Percentiles rank a stretch among this genome's conserved stretches.
phyloP scores from a whole-genome alignment of 2,113 vertebrate genomes.

The Pagrus major region DNA sequence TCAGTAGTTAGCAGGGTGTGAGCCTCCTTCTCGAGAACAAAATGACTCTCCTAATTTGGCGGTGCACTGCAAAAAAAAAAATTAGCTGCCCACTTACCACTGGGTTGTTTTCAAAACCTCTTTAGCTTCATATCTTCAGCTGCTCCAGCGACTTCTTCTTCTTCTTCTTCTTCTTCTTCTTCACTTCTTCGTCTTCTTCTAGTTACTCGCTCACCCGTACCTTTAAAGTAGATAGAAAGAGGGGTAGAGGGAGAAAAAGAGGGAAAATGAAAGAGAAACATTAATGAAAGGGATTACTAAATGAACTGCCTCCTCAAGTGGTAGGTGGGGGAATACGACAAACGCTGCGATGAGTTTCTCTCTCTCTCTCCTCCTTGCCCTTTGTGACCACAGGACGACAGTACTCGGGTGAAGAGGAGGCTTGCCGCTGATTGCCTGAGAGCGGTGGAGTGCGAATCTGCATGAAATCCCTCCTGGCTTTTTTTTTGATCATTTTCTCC shows the following conservation, averaged over 20 bases:
- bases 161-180: constrained; percentile 61
- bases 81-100: constrained; percentile 75
- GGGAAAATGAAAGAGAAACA: constrained; percentile 78
- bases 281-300: constrained; percentile 82
- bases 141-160: constrained; percentile 67
- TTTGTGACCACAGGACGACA: constrained; percentile 71
- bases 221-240: constrained; percentile 71
- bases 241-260: constrained; percentile 47
- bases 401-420: constrained; percentile 66
- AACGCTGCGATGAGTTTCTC: constrained; percentile 65
- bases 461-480: constrained; percentile 71
- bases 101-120: constrained; percentile 81
- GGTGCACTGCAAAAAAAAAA: constrained; percentile 28
- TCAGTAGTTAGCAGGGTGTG: neutral
- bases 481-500: constrained; percentile 72
- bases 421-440: constrained; percentile 76
- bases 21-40: constrained; percentile 21
- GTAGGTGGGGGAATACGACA: constrained; percentile 66
- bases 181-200: constrained; percentile 51
- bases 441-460: constrained; percentile 74
- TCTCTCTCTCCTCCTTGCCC: constrained; percentile 55
- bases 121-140: constrained; percentile 85
- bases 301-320: constrained; percentile 77
- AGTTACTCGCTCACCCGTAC: constrained; percentile 66
- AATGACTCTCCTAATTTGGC: constrained; percentile 51